Percentiles rank a stretch among this genome's conserved stretches.
Evolutionary conservation across 2,797 vertebrate species (phyloP).

Genomic region (Ciconia nigra): DNA sequence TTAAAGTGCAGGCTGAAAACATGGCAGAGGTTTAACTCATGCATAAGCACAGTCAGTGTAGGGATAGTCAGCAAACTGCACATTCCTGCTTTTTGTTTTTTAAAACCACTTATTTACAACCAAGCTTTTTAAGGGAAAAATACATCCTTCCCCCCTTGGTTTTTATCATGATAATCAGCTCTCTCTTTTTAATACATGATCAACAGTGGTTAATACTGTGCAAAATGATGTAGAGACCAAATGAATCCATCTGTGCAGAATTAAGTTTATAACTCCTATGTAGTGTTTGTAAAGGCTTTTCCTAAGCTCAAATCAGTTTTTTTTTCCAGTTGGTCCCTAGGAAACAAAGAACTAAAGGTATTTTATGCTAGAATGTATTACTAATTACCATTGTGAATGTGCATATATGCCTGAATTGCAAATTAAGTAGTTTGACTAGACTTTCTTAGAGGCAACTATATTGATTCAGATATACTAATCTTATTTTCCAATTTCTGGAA

Average conservation of each 20-base stretch:
- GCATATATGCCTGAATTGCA: not conserved
- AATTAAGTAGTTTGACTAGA: not conserved
- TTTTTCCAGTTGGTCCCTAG: not conserved
- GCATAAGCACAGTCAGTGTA: not conserved
- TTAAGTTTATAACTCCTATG: not conserved
- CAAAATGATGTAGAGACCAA: not conserved
- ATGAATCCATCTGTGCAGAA: not conserved
- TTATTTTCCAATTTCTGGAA: constrained; percentile 55
- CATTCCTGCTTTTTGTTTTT: not conserved
- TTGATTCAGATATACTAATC: constrained; percentile 24
- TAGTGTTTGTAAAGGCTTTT: not conserved
- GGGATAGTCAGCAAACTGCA: not conserved
- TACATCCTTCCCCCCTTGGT: rapidly evolving
- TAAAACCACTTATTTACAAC: not conserved
- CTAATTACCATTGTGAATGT: not conserved
- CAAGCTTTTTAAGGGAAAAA: not conserved
- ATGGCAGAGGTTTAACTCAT: not conserved
- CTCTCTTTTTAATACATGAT: not conserved
- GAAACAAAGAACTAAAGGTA: not conserved
- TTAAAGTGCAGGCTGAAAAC: not conserved
- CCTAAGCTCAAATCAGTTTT: not conserved
- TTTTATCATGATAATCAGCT: not conserved
- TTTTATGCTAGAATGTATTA: not conserved
- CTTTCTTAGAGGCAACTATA: not conserved
- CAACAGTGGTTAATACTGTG: not conserved